phyloP scores from a whole-genome alignment of 2,888 invertebrate species.

The Luperina nickerlii region DNA sequence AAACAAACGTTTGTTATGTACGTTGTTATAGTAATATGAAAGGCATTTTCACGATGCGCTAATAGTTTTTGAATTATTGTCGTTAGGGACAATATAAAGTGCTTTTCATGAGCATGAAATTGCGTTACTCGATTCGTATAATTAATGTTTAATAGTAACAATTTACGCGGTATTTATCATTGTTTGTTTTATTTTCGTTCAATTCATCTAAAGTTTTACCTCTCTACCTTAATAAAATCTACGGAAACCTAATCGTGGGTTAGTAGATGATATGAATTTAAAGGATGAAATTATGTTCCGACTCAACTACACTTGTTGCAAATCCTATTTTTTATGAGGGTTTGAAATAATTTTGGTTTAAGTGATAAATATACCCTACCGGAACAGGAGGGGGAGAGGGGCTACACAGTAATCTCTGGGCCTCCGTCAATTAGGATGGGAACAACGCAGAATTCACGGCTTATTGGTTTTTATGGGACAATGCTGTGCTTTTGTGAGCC shows the following conservation, averaged over 20 bases:
- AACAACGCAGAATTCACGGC: slow-evolving; percentile 63
- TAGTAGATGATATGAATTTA: slow-evolving; percentile 40
- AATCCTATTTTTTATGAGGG: slow-evolving; percentile 47
- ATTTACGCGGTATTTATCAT: not conserved
- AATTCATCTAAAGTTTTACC: not conserved
- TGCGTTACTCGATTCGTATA: not conserved
- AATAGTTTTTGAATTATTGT: slow-evolving; percentile 31
- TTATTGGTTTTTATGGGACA: slow-evolving; percentile 70
- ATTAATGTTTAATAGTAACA: not conserved
- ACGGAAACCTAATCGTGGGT: slow-evolving; percentile 20
- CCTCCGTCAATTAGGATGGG: slow-evolving; percentile 67
- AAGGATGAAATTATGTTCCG: slow-evolving; percentile 37
- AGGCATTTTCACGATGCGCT: not conserved
- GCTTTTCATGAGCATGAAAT: slow-evolving; percentile 1
- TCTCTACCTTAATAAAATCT: slow-evolving; percentile 24
- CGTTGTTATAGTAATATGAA: slow-evolving; percentile 7
- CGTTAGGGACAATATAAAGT: slow-evolving; percentile 3
- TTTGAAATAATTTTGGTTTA: slow-evolving; percentile 46
- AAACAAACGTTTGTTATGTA: slow-evolving; percentile 15
- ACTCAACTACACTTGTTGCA: slow-evolving; percentile 26
- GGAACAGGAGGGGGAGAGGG: slow-evolving; percentile 34
- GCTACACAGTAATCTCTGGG: slow-evolving; percentile 61
- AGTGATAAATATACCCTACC: slow-evolving; percentile 54
- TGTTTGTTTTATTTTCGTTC: slow-evolving; percentile 1
- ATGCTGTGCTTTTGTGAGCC: slow-evolving; percentile 60